A percentile compares a stretch with the other conserved stretches of the same genome.
Evolutionary conservation across 2,113 vertebrate species (phyloP).

Genomic region (Forbesichthys papilliferus): DNA sequence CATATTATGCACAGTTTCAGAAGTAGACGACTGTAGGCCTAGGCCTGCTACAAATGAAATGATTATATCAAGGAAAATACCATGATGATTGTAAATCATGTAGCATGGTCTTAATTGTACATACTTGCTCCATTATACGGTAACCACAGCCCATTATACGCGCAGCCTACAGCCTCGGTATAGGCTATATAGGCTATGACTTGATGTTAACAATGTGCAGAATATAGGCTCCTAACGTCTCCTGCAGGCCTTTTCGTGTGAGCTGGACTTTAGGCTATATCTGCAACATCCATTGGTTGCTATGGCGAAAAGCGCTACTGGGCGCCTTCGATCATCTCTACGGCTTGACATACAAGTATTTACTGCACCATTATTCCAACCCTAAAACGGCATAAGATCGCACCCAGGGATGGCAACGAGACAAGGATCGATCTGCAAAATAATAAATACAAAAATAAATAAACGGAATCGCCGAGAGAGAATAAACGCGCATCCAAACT

Average conservation of each 20-base stretch:
- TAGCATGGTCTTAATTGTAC: no score
- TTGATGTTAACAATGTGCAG: conserved; percentile 18
- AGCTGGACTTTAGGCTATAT: conserved; percentile 39
- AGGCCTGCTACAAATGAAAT: no score
- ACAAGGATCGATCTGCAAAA: not conserved
- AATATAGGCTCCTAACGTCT: not conserved
- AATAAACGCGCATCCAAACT: conserved; percentile 30
- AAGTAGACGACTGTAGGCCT: no score
- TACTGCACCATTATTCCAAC: conserved; percentile 63
- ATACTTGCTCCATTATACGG: conserved; percentile 30
- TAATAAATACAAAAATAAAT: not conserved
- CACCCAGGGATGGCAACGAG: not conserved
- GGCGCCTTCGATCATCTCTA: conserved; percentile 9
- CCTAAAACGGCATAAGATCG: conserved; percentile 6
- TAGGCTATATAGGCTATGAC: not conserved
- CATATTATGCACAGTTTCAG: no score
- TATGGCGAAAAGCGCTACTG: conserved; percentile 22
- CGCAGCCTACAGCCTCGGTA: not conserved
- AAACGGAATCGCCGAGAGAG: not conserved
- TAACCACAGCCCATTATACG: not conserved
- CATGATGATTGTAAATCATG: no score
- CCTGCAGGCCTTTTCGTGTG: conserved; percentile 28
- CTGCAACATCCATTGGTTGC: conserved; percentile 44
- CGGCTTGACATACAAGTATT: conserved; percentile 13
- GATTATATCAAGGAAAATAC: no score